Evolutionary conservation across 2,113 vertebrate genomes (phyloP).

Genomic region (Callocephalon fimbriatum): DNA sequence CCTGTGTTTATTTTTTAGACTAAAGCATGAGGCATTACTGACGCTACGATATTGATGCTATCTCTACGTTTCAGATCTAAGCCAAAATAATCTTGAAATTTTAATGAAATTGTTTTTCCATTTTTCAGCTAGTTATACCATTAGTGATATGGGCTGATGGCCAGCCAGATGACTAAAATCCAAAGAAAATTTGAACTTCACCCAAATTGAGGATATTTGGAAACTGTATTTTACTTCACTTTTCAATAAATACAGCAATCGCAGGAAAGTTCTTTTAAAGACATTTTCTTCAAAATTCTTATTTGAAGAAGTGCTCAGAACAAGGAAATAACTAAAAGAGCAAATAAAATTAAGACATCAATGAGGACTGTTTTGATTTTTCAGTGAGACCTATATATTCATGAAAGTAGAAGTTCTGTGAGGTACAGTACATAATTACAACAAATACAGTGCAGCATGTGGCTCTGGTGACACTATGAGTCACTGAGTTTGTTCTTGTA

Average conservation of each 20-base stretch:
- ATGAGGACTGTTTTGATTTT: neutral
- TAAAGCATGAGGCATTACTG: neutral
- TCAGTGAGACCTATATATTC: neutral
- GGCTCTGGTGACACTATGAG: constrained; percentile 64
- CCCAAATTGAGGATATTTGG: constrained; percentile 36
- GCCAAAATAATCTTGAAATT: constrained; percentile 13
- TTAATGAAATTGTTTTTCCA: constrained; percentile 24
- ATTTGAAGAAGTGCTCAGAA: neutral
- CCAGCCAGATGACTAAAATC: constrained; percentile 13
- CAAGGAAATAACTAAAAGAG: neutral
- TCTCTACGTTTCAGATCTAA: neutral
- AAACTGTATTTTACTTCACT: constrained; percentile 25
- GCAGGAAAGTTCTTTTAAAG: neutral
- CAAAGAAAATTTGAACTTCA: constrained; percentile 52
- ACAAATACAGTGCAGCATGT: constrained; percentile 24
- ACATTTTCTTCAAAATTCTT: neutral
- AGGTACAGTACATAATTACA: neutral
- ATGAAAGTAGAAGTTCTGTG: neutral
- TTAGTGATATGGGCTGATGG: constrained; percentile 9
- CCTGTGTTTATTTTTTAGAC: neutral
- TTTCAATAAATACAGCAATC: neutral
- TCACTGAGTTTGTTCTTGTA: constrained; percentile 58
- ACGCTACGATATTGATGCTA: neutral
- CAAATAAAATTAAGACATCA: neutral
- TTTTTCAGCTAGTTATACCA: constrained; percentile 49